Percentiles rank a stretch among this genome's conserved stretches.
These are phyloP conservation scores for Drusus annulatus DNA, from an alignment of 1,140 invertebrate species.

Conservation along the genomic window DNA sequence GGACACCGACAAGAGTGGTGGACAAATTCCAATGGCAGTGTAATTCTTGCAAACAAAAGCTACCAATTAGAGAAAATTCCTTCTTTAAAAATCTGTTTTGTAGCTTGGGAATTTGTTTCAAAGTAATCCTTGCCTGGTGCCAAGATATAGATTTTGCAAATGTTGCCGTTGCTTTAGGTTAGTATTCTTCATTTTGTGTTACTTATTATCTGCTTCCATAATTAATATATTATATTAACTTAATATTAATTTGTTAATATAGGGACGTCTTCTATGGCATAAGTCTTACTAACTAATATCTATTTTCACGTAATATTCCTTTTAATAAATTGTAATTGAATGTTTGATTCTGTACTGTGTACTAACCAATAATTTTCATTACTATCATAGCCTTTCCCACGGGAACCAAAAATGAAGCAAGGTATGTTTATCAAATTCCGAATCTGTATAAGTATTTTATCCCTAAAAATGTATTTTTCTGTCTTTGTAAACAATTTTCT, in stretches of 20 bases:
- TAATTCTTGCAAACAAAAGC: slow-evolving; percentile 51
- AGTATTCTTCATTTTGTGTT: slow-evolving; percentile 12
- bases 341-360: background rate
- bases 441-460: too few relatives aligned
- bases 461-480: too few relatives aligned
- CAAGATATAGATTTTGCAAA: slow-evolving; percentile 51
- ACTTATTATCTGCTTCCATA: background rate
- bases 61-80: slow-evolving; percentile 54
- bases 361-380: background rate
- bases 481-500: too few relatives aligned
- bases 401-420: background rate
- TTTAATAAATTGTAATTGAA: background rate
- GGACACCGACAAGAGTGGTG: slow-evolving; percentile 49
- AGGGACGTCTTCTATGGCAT: background rate
- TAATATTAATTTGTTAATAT: background rate
- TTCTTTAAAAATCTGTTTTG: slow-evolving; percentile 57
- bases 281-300: background rate
- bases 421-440: background rate
- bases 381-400: background rate
- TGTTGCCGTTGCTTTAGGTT: slow-evolving; percentile 51
- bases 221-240: background rate
- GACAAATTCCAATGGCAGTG: slow-evolving; percentile 58
- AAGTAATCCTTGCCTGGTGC: slow-evolving; percentile 56
- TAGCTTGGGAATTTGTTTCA: slow-evolving; percentile 48
- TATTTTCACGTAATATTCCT: background rate